These are phyloP conservation scores for Saguinus midas DNA, from an alignment of 2,113 vertebrate genomes.

Conservation along the genomic window DNA sequence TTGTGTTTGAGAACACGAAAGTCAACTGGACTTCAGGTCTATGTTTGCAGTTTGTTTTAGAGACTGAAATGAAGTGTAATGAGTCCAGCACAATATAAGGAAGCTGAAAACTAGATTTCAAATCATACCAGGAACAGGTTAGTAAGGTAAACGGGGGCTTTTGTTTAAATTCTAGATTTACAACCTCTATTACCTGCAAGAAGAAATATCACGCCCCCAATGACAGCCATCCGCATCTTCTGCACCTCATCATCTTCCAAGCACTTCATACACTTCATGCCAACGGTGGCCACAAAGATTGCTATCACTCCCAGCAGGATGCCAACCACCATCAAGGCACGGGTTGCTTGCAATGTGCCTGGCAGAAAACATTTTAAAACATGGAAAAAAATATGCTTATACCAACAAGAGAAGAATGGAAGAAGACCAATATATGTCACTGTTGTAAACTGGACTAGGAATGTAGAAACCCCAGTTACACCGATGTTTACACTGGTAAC, in stretches of 20 bases:
- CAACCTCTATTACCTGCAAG: slow-evolving; percentile 85
- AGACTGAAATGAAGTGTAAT: neutral
- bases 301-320: slow-evolving; percentile 88
- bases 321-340: slow-evolving; percentile 90
- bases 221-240: slow-evolving; percentile 87
- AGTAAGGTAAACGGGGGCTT: neutral
- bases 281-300: slow-evolving; percentile 84
- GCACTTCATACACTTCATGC: slow-evolving; percentile 95
- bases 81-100: neutral
- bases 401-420: neutral
- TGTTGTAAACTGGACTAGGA: neutral
- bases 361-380: slow-evolving; percentile 22
- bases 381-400: neutral
- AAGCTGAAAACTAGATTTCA: neutral
- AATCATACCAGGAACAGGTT: neutral
- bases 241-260: slow-evolving; percentile 85
- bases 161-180: too few relatives aligned
- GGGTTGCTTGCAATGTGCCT: slow-evolving; percentile 90
- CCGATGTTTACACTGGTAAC: neutral
- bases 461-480: too few relatives aligned
- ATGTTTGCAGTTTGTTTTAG: neutral
- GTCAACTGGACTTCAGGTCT: neutral
- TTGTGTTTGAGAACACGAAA: neutral
- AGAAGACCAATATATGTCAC: neutral
- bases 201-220: slow-evolving; percentile 88